phyloP scores from a whole-genome alignment of 2,797 vertebrate genomes.

The Gobionotothen gibberifrons region DNA sequence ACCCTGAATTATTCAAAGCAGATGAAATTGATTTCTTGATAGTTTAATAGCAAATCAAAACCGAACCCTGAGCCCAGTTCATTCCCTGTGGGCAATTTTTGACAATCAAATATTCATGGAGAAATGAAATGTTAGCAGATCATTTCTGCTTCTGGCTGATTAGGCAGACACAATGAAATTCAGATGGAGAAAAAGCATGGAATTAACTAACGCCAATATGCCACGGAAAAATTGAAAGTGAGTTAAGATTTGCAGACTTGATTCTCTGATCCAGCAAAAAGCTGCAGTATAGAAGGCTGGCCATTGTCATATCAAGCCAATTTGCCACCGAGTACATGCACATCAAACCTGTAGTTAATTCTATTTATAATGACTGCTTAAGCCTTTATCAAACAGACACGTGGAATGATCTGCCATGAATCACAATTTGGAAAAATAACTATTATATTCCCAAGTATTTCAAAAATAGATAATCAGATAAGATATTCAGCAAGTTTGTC shows the following conservation, averaged over 20 bases:
- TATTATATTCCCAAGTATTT: not conserved
- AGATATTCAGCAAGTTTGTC: not conserved
- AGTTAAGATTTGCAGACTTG: slow-evolving; percentile 68
- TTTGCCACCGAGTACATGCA: slow-evolving; percentile 22
- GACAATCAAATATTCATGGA: slow-evolving; percentile 86
- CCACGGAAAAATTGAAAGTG: slow-evolving; percentile 64
- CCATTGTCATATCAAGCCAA: slow-evolving; percentile 34
- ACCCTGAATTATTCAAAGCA: slow-evolving; percentile 84
- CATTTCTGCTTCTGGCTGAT: slow-evolving; percentile 79
- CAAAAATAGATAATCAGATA: not conserved
- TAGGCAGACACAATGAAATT: slow-evolving; percentile 79
- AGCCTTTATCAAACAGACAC: slow-evolving; percentile 12
- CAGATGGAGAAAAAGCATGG: slow-evolving; percentile 68
- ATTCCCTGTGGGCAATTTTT: slow-evolving; percentile 79
- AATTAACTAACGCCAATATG: slow-evolving; percentile 70
- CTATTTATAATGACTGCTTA: slow-evolving; percentile 6
- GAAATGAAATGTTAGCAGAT: slow-evolving; percentile 83
- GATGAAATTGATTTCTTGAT: slow-evolving; percentile 85
- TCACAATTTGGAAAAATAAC: not conserved
- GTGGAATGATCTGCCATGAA: not conserved
- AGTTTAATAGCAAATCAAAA: slow-evolving; percentile 86
- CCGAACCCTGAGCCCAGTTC: slow-evolving; percentile 74
- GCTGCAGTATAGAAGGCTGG: not conserved
- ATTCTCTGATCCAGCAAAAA: slow-evolving; percentile 54
- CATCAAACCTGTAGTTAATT: slow-evolving; percentile 6